Percentiles rank a stretch among this genome's conserved stretches.
These are phyloP conservation scores for Drosophila meridiana DNA, from an alignment of 2,888 invertebrate genomes.

Conservation along the genomic window DNA sequence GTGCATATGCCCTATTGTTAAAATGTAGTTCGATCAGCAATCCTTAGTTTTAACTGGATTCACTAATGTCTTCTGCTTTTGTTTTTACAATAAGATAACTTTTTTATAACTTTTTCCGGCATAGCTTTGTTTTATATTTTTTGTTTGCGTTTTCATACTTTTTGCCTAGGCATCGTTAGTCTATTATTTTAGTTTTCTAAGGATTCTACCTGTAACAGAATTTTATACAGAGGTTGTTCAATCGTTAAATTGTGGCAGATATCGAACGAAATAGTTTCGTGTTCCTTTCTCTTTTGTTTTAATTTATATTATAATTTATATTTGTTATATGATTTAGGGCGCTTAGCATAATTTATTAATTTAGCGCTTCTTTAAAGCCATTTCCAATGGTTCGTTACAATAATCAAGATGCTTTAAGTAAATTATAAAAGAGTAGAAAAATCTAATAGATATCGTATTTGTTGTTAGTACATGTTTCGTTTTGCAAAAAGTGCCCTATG, in stretches of 20 bases:
- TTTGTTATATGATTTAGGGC: slow-evolving; percentile 51
- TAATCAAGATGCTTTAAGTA: slow-evolving; percentile 67
- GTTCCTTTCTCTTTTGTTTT: slow-evolving; percentile 31
- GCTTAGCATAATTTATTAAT: slow-evolving; percentile 69
- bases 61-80: slow-evolving; percentile 33
- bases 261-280: slow-evolving; percentile 58
- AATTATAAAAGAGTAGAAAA: slow-evolving; percentile 81
- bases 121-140: slow-evolving; percentile 35
- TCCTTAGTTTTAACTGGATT: slow-evolving; percentile 40
- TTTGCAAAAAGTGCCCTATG: slow-evolving; percentile 80
- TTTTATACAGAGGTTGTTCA: slow-evolving; percentile 32
- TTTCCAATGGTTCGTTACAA: slow-evolving; percentile 68
- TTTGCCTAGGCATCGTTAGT: slow-evolving; percentile 71
- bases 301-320: slow-evolving; percentile 30
- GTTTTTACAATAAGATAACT: slow-evolving; percentile 75
- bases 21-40: slow-evolving; percentile 56
- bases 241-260: slow-evolving; percentile 54
- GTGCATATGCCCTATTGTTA: slow-evolving; percentile 70
- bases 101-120: slow-evolving; percentile 37
- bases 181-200: slow-evolving; percentile 53
- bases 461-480: slow-evolving; percentile 64
- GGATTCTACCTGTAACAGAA: slow-evolving; percentile 43
- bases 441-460: slow-evolving; percentile 75
- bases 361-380: slow-evolving; percentile 57
- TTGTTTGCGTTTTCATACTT: slow-evolving; percentile 34